Conservation (phyloP, 2,888 invertebrate genomes). For the Apodemia zela region DNA sequence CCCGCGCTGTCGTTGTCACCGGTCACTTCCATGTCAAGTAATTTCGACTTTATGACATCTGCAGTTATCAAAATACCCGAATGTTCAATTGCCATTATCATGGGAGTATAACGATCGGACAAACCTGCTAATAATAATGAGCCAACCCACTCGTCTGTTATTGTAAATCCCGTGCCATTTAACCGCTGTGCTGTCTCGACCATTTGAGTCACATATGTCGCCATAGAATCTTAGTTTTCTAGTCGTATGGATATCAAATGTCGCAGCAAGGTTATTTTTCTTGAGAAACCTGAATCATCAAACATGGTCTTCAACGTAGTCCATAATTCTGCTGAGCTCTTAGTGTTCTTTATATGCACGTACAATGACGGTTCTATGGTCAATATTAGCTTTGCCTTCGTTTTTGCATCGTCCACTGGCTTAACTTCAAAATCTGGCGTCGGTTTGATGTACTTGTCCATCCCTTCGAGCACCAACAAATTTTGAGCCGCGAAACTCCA, state of each 20-base stretch:
- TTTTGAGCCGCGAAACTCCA: too few relatives aligned
- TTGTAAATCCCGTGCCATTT: constrained; percentile 32
- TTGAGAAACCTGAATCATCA: background rate
- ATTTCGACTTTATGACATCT: constrained; percentile 24
- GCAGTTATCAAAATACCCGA: constrained; percentile 20
- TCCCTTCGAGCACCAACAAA: too few relatives aligned
- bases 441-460: too few relatives aligned
- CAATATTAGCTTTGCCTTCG: too few relatives aligned
- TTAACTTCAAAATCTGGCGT: too few relatives aligned
- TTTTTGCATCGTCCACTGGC: too few relatives aligned
- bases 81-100: constrained; percentile 23
- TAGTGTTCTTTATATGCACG: too few relatives aligned
- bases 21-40: constrained; percentile 17
- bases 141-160: constrained; percentile 32
- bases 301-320: background rate
- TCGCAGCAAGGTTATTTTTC: too few relatives aligned
- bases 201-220: constrained; percentile 32
- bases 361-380: too few relatives aligned
- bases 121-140: constrained; percentile 23
- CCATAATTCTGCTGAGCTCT: too few relatives aligned
- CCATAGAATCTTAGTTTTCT: constrained; percentile 34
- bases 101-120: constrained; percentile 15
- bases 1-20: background rate
- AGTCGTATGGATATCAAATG: background rate
- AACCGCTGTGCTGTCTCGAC: constrained; percentile 33